Evolutionary conservation across 1,140 invertebrate species (phyloP).

Genomic region (Drosophila pachea): DNA sequence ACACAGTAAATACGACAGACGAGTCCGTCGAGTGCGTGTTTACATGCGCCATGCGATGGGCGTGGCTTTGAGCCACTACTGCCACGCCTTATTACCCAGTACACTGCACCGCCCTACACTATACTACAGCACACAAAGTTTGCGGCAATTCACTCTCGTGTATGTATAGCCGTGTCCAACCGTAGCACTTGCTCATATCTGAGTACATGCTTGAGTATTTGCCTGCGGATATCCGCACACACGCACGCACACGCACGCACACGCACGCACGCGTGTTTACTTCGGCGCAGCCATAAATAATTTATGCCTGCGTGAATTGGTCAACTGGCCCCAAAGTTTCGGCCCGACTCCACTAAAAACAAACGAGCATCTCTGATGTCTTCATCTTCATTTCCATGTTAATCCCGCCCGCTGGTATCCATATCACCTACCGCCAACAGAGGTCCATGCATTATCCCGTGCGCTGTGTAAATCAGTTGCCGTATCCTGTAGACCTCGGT

Average conservation of each 20-base stretch:
- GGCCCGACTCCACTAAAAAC: slow-evolving; percentile 19
- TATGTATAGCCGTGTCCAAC: slow-evolving; percentile 6
- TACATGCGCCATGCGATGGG: slow-evolving; percentile 28
- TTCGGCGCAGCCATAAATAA: slow-evolving; percentile 71
- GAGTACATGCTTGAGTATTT: slow-evolving; percentile 28
- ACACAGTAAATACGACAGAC: slow-evolving; percentile 69
- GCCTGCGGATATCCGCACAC: slow-evolving; percentile 30
- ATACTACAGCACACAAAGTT: too few species aligned
- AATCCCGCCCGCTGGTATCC: slow-evolving; percentile 30
- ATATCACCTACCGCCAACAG: slow-evolving; percentile 6
- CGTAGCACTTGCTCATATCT: slow-evolving; percentile 26
- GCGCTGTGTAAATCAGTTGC: slow-evolving; percentile 59
- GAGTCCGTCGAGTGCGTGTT: slow-evolving; percentile 33
- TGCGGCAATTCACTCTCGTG: too few species aligned
- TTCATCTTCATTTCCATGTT: slow-evolving; percentile 73
- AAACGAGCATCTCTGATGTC: slow-evolving; percentile 43
- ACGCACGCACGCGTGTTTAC: slow-evolving; percentile 42
- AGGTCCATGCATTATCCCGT: slow-evolving; percentile 21
- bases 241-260: slow-evolving; percentile 13
- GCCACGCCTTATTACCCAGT: slow-evolving; percentile 38
- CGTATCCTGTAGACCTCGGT: slow-evolving; percentile 56
- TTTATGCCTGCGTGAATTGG: slow-evolving; percentile 74
- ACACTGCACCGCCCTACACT: neutral
- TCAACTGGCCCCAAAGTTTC: slow-evolving; percentile 54
- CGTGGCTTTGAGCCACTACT: slow-evolving; percentile 7